Conservation (phyloP, 2,113 vertebrate genomes). For the Alethe castanea region DNA sequence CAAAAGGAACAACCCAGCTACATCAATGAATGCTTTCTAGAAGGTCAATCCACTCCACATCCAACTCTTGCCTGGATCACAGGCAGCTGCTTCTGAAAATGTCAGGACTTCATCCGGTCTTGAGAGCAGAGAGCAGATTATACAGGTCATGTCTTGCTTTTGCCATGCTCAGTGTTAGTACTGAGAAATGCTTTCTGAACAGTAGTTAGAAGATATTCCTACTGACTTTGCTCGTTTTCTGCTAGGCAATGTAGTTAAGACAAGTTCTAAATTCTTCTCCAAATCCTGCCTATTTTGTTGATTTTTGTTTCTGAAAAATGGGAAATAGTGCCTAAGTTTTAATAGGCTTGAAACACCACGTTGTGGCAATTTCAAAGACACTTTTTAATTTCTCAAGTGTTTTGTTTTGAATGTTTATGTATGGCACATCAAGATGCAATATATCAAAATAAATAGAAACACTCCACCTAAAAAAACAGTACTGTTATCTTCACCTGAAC, state of each 20-base stretch:
- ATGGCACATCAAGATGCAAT: neutral
- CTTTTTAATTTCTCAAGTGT: neutral
- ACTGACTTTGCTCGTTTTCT: neutral
- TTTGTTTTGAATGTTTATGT: neutral
- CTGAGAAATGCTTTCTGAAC: neutral
- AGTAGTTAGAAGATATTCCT: neutral
- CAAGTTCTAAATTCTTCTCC: neutral
- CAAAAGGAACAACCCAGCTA: neutral
- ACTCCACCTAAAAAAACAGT: neutral
- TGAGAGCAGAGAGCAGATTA: neutral
- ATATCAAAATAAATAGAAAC: neutral
- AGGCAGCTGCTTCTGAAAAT: neutral
- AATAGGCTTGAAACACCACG: neutral
- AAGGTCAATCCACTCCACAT: neutral
- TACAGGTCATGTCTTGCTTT: neutral
- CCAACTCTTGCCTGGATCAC: neutral
- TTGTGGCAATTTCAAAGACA: neutral
- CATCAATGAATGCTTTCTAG: neutral
- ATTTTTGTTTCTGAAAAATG: neutral
- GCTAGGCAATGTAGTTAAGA: neutral
- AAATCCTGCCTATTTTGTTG: rapidly evolving
- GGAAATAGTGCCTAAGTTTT: neutral
- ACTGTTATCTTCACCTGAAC: rapidly evolving
- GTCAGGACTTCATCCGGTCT: neutral
- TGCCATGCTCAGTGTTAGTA: neutral